Evolutionary conservation across 53 echinoderm and acorn worm genomes (phyloP), one percentile per base, ranked within the genome.

Genomic region (Hippasteria phrygiana): DNA sequence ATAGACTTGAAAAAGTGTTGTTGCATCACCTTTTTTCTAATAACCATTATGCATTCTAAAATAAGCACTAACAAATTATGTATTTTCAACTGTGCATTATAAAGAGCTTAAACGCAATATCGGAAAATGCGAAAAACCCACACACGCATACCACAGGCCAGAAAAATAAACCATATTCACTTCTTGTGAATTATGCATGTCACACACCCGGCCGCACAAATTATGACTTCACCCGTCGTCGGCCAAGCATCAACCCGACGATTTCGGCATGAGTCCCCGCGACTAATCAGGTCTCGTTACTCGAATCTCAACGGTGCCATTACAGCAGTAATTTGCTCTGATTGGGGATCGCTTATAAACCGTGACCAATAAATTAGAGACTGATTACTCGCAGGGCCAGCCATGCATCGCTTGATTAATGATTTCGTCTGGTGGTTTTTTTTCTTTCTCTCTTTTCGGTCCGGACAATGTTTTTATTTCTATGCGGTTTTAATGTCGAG

Each of bases 321-420:
- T 85, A 85, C 69, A 47, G 35, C 33, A 48, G 43, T 85, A 85
- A 85, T 85, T 85, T 85, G 37, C 38, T 24, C 85, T 50, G 85
- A 85, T 85, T 85, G 71, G 35, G 20, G 46, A 71, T 67, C 85
- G 70, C 71, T 85, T 85, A 85, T 85, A 85, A 85, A 53, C 50
- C 85, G 70, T 85, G 85, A 85, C 85, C 71, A 85, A 69, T 85
- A 70, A 85, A 85, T 85, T 85, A 85, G 46, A 2, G 70, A 48
- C 50, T 85, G 53, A 85, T 85, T 85, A 85, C 85, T 69, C 70
- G 50, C 22, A 22, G 85, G 70, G 32, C 40, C 69, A 71, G 69
- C 85, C 69, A 70, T 51, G 85, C 85, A 48, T 29, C 29, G 34
- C 35, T 34, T 85, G 85, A 85, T 85, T 48, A 71, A 85, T 70